Base-by-base conservation (phyloP, 2,113 vertebrate genomes). In the Rhea americana region DNA sequence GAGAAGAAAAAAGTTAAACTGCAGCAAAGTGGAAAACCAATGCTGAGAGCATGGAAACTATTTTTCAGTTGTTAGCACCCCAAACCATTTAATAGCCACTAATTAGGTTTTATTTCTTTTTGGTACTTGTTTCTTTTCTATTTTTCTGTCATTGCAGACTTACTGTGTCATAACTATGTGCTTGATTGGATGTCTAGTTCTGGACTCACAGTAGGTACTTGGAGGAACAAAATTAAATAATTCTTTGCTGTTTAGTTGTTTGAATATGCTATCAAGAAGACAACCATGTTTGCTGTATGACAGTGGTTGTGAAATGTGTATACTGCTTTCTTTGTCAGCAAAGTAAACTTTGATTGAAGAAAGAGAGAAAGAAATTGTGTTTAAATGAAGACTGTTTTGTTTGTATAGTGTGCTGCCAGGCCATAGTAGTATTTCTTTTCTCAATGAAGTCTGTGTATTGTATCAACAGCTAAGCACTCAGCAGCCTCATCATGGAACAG, bases 351-450 rank as follows among this genome's bases (percentile, higher is more conserved):
- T 89, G 87, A 70, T 62, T 90, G 84, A 35, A 67, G 47, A 65
- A 71, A 43, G 43, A 51, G 55, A 37, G n/a, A 77, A 45, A 80
- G 3, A 24, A 26, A 83, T 82, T 75, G 45, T 89, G 47, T 83
- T 94, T 93, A 88, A 91, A 87, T 43, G 82, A 85, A 65, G 65
- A 48, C 70, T 85, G 62, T 90, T 92, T 88, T 89, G 87, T 95
- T 91, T 93, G 81, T 75, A 61, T 45, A 66, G 59, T 21, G 58
- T 80, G 73, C 59, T 82, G 67, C 73, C 58, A 72, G 81, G 35
- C 76, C 24, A 62, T 50, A 53, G 56, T 75, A 61, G 39, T 21
- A 17, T 80, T 65, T 53, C 47, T 50, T 86, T 68, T 74, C 77
- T 95, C 76, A 70, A 20, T 58, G 85, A 85, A 73, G 77, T 72